Base-by-base conservation (phyloP, 2,888 invertebrate species). In the Lochmaea crataegi region DNA sequence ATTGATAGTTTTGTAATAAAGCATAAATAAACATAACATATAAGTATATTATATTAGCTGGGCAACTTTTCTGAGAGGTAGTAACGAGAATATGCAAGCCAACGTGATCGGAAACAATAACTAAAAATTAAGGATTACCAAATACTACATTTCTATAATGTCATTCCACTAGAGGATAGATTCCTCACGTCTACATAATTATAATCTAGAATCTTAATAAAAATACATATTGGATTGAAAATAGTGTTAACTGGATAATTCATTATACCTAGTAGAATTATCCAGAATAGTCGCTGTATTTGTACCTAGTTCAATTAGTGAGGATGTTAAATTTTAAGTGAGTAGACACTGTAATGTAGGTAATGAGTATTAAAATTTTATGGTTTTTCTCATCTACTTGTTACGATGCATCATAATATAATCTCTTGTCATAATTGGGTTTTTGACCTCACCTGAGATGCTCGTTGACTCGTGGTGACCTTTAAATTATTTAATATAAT, bases 401-500 rank as follows among this genome's bases (percentile, higher is more conserved):
- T 68, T 68, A 57, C 9, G 64, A 69, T 69, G 57, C 64, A 70
- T 64, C 69, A 63, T 42, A 32, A 7, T 32, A 56, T 64, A 72
- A 67, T 72, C 58, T 64, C 63, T 68, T 68, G 68, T 68, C 72
- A 61, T 82, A 83, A 83, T 83, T 82, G 81, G 83, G 82, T 83
- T 82, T 80, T 84, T 84, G 82, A 84, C 82, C 83, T 79, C 79
- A 80, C 80, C 79, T 81, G 79, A 79, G 80, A 80, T 81, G 77
- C 78, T 79, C 80, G 82, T 80, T 82, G 82, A 82, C 82, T 82
- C 77, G 79, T 76, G 77, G 77, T 82, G 82, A 83, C 83, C 83
- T 83, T 82, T 83, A 83, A 83, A 82, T 83, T 83, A 83, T 83
- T 83, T 83, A 80, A 82, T 80, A 78, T 82, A 83, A 83, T 83